Base-by-base conservation (phyloP, 1,140 invertebrate genomes). In the Babylonia areolata region DNA sequence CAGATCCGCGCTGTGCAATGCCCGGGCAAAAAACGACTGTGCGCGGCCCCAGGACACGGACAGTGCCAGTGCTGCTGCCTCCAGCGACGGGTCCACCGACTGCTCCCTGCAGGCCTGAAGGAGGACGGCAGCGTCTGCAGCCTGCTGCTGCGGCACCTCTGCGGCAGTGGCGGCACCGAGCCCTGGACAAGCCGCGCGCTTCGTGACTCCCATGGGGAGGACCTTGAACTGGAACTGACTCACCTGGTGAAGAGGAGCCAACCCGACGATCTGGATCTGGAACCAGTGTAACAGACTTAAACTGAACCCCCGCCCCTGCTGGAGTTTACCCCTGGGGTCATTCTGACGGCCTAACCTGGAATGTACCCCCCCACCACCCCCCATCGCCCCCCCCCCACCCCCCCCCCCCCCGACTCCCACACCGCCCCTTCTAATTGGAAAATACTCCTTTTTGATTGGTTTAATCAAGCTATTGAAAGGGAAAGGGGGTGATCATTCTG, bases 1-100 rank as follows among this genome's bases (percentile, higher is more conserved):
- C 75, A 77, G 75, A 77, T 20, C 15, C 75, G 40, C 75, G 5
- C 75, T 77, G 17, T 77, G 75, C 23, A 9, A 37, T 37, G 40
- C 75, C 75, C 35, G 37, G 75, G 37, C 75, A 77, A 77, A 77
- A 77, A 77, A 77, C 75, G 75, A 40, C 2, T 40, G 33, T 35
- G 75, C 75, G 75, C 75, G 75, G 75, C 75, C 75, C 20, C 75
- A 77, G 75, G 75, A 77, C 75, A 15, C 35, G 23, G 75, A 40
- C 15, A 77, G 20, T 40, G 75, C 37, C 23, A 77, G 75, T 77
- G 75, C 75, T 77, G 75, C 5, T 35, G 37, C 75, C 75, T 39
- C 35, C 75, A 77, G 35, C 35, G 40, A 37, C 12, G 75, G 37
- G 12, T 3, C 39, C 3, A 17, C 6, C 75, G 75, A 6, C 75